These are phyloP conservation scores for Penaeus vannamei DNA, from an alignment of 1,140 invertebrate species.

Conservation along the genomic window DNA sequence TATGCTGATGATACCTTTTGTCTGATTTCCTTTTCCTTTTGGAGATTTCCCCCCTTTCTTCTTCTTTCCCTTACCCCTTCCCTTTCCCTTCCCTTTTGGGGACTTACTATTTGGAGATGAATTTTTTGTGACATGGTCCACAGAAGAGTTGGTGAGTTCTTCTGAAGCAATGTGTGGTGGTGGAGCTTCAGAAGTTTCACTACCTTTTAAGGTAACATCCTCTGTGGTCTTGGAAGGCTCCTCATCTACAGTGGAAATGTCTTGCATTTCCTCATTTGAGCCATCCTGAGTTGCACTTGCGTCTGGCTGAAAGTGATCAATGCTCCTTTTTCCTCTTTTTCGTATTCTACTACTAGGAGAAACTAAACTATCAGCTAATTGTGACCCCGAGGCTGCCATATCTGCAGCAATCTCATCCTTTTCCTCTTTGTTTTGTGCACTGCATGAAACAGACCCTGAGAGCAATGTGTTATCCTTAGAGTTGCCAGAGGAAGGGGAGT, in stretches of 20 bases:
- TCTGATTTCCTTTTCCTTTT: slow-evolving; percentile 13
- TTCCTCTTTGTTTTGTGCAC: slow-evolving; percentile 39
- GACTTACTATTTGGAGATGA: background rate
- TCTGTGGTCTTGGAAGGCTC: background rate
- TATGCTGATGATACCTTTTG: background rate
- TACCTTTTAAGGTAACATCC: background rate
- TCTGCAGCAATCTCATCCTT: slow-evolving; percentile 26
- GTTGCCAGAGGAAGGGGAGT: slow-evolving; percentile 13
- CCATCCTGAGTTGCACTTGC: background rate
- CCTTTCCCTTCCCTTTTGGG: slow-evolving; percentile 38
- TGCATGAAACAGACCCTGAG: slow-evolving; percentile 36
- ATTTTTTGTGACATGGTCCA: too few species aligned
- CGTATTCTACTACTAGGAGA: slow-evolving; percentile 30
- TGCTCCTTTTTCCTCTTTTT: slow-evolving; percentile 25
- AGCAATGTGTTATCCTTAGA: slow-evolving; percentile 42
- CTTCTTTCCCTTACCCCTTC: background rate
- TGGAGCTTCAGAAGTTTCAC: too few species aligned
- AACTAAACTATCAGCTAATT: slow-evolving; percentile 21
- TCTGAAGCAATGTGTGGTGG: too few species aligned
- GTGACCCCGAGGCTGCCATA: background rate
- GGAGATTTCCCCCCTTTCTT: background rate
- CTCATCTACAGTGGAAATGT: slow-evolving; percentile 10
- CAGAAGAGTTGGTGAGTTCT: too few species aligned
- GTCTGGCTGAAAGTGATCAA: background rate
- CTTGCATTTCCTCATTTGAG: background rate